These are phyloP conservation scores for Tetragonula carbonaria DNA, from an alignment of 2,888 invertebrate species.

Conservation along the genomic window DNA sequence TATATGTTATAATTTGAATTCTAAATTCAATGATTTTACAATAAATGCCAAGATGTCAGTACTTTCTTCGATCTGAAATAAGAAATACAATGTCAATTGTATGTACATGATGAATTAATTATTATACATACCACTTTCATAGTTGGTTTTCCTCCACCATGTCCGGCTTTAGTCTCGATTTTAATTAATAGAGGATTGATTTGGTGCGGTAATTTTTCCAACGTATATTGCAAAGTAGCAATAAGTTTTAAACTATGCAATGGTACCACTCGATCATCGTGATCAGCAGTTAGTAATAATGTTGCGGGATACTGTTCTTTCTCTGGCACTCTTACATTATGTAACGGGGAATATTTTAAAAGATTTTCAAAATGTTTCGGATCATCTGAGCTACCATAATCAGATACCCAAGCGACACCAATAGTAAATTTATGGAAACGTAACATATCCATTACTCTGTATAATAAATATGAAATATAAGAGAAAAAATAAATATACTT, in stretches of 20 bases:
- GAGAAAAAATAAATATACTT: not conserved
- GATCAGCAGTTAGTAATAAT: slow-evolving; percentile 97
- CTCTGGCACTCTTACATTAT: slow-evolving; percentile 90
- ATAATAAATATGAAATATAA: slow-evolving; percentile 17
- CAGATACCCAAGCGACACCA: slow-evolving; percentile 98
- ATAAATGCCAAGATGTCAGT: slow-evolving; percentile 95
- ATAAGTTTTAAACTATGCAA: slow-evolving; percentile 98
- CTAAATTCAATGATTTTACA: slow-evolving; percentile 89
- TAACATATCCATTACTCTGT: slow-evolving; percentile 98
- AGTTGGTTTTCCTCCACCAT: slow-evolving; percentile 98
- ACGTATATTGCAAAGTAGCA: slow-evolving; percentile 93
- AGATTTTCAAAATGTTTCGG: slow-evolving; percentile 94
- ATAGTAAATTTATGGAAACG: slow-evolving; percentile 99
- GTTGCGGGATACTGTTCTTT: slow-evolving; percentile 94
- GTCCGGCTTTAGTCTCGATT: slow-evolving; percentile 98
- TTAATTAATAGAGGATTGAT: slow-evolving; percentile 94
- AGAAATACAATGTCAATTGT: slow-evolving; percentile 47
- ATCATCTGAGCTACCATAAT: slow-evolving; percentile 96
- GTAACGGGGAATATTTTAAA: slow-evolving; percentile 95
- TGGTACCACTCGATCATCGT: slow-evolving; percentile 99
- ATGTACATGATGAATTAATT: slow-evolving; percentile 1
- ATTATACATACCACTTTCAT: slow-evolving; percentile 88
- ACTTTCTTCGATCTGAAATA: slow-evolving; percentile 94
- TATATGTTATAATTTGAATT: slow-evolving; percentile 84
- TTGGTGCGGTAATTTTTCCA: slow-evolving; percentile 88